phyloP scores from a whole-genome alignment of 2,113 vertebrate genomes.

The Mohoua ochrocephala region DNA sequence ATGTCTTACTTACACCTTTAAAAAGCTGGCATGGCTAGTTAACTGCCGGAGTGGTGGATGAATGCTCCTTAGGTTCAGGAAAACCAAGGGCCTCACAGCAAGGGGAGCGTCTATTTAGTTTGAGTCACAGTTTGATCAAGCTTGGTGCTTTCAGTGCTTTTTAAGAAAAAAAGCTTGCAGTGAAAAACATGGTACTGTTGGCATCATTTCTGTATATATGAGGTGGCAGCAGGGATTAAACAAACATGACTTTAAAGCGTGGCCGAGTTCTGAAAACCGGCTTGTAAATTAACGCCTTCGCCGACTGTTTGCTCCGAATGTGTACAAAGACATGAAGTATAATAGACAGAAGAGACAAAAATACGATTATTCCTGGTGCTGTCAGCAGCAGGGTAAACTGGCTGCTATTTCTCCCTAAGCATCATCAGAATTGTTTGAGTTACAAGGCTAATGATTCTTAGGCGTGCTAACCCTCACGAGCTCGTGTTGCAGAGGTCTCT shows the following conservation, averaged over 20 bases:
- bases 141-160: background rate
- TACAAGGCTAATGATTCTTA: background rate
- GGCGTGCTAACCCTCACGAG: background rate
- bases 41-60: background rate
- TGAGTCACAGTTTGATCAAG: background rate
- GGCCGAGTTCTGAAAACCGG: background rate
- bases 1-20: background rate
- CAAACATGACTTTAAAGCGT: background rate
- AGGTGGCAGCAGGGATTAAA: slow-evolving; percentile 33
- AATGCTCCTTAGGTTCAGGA: background rate
- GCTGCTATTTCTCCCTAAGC: background rate
- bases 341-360: background rate
- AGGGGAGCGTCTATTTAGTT: background rate
- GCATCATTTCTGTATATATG: background rate
- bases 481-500: background rate
- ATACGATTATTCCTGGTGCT: background rate
- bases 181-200: background rate
- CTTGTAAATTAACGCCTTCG: background rate
- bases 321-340: background rate
- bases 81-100: background rate
- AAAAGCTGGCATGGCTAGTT: background rate
- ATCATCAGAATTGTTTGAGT: background rate
- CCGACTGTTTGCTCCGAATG: background rate
- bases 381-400: background rate
- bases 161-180: background rate